Conservation (phyloP, 2,797 vertebrate genomes). For the Echiichthys vipera region DNA sequence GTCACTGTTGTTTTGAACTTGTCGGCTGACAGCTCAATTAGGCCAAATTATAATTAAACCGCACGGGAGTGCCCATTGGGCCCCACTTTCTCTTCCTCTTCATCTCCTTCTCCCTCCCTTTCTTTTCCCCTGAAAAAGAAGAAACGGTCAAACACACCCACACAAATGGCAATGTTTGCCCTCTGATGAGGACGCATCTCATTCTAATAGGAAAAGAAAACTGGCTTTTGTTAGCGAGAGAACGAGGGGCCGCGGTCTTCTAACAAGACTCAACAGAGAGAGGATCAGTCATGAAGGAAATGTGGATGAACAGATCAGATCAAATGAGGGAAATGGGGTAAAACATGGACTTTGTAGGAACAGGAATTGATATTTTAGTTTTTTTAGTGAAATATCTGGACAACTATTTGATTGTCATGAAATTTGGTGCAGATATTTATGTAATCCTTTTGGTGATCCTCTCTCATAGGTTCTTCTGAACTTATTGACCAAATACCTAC, state of each 20-base stretch:
- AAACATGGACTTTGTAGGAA: neutral
- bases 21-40: constrained; percentile 66
- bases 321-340: constrained; percentile 10
- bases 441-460: no score
- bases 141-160: constrained; percentile 22
- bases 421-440: no score
- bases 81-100: constrained; percentile 37
- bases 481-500: neutral
- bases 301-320: neutral
- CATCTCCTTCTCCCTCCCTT: neutral
- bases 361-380: no score
- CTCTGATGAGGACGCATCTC: constrained; percentile 38
- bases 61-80: constrained; percentile 1
- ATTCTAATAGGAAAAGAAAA: constrained; percentile 68
- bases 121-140: constrained; percentile 21
- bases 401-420: neutral
- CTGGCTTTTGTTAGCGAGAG: constrained; percentile 52
- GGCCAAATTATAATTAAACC: constrained; percentile 63
- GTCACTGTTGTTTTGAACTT: constrained; percentile 32
- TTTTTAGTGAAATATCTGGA: neutral
- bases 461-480: no score
- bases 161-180: constrained; percentile 12
- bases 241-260: constrained; percentile 8
- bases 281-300: constrained; percentile 7
- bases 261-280: neutral